These are phyloP conservation scores for Phaonia tiefii DNA, from an alignment of 2,888 invertebrate genomes.

Conservation along the genomic window DNA sequence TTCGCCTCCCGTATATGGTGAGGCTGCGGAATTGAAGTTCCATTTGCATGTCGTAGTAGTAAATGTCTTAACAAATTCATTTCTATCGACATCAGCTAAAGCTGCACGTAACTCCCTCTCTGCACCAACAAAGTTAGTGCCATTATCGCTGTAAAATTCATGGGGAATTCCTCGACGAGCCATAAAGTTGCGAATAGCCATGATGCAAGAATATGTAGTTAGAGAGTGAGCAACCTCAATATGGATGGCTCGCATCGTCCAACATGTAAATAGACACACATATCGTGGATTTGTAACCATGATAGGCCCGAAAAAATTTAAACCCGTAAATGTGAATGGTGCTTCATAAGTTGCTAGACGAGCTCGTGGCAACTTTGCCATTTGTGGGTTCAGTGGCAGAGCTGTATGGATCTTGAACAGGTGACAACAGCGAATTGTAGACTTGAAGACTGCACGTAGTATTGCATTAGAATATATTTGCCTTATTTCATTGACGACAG, in stretches of 20 bases:
- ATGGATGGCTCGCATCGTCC: conserved; percentile 62
- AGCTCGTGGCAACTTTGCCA: conserved; percentile 38
- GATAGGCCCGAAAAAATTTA: conserved; percentile 59
- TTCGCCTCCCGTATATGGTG: conserved; percentile 25
- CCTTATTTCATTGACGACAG: conserved; percentile 41
- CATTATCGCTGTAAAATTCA: conserved; percentile 45
- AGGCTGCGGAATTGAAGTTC: conserved; percentile 48
- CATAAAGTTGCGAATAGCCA: too few relatives aligned
- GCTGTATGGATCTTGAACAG: conserved; percentile 42
- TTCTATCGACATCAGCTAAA: conserved; percentile 7
- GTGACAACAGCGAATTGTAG: conserved; percentile 11
- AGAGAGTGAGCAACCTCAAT: too few relatives aligned
- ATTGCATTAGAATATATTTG: conserved; percentile 30
- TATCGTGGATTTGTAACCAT: conserved; percentile 36
- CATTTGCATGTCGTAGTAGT: conserved; percentile 36
- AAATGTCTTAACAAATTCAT: conserved; percentile 16
- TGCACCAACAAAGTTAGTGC: conserved; percentile 44
- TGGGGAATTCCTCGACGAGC: too few relatives aligned
- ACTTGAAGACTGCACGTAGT: conserved; percentile 26
- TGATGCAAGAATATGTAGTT: conserved; percentile 21
- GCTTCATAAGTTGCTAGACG: conserved; percentile 32
- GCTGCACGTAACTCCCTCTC: too few relatives aligned
- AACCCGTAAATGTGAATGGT: conserved; percentile 55
- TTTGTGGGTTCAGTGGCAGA: conserved; percentile 15
- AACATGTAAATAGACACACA: conserved; percentile 59